phyloP scores from a whole-genome alignment of 2,113 vertebrate genomes.

The Todiramphus chloris region DNA sequence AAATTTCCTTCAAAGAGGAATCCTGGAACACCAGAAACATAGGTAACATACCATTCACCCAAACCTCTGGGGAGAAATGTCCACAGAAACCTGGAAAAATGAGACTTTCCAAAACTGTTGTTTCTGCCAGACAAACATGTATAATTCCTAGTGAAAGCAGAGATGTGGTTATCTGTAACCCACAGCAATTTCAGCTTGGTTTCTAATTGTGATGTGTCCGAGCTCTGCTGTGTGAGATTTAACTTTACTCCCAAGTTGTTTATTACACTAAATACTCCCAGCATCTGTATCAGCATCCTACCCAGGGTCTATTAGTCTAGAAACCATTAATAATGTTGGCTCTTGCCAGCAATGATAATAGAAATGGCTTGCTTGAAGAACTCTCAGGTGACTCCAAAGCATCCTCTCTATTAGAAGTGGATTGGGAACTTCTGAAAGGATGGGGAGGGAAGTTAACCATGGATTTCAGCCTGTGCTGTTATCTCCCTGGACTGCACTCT shows the following conservation, averaged over 20 bases:
- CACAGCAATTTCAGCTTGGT: neutral
- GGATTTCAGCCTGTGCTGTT: neutral
- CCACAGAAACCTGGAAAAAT: neutral
- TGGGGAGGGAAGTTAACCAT: neutral
- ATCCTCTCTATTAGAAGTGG: neutral
- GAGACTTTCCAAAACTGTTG: neutral
- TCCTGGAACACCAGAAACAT: neutral
- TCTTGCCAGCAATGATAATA: neutral
- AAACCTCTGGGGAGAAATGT: neutral
- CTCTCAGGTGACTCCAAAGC: neutral
- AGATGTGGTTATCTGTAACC: neutral
- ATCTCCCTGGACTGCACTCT: neutral
- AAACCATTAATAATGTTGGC: neutral
- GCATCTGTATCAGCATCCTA: neutral
- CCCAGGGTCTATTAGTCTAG: neutral
- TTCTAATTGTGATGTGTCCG: neutral
- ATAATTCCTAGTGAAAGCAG: neutral
- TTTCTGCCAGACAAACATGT: neutral
- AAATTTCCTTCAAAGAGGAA: neutral
- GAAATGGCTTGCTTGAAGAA: neutral
- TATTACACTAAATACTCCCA: neutral
- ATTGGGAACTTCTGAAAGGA: neutral
- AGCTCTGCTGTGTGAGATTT: neutral
- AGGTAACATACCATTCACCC: neutral
- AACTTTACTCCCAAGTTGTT: neutral